Evolutionary conservation across 2,888 invertebrate genomes (phyloP).

Genomic region (Melinopterus prodromus): DNA sequence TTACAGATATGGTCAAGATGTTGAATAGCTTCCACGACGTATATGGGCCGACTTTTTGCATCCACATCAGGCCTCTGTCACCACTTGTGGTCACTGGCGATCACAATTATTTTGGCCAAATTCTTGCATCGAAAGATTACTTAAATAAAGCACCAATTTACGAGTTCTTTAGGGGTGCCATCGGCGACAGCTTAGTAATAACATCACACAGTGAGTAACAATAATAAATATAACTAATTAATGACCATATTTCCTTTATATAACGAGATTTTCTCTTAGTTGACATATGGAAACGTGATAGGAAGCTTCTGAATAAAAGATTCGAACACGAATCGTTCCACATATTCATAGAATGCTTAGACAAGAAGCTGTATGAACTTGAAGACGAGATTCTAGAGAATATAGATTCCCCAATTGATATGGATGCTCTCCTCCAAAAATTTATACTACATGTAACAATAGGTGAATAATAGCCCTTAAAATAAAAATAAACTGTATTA

Average conservation of each 20-base stretch:
- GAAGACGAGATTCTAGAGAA: neutral
- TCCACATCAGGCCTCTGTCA: neutral
- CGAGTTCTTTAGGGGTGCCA: neutral
- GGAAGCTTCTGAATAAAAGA: neutral
- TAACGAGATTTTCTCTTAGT: too few relatives aligned
- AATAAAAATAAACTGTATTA: neutral
- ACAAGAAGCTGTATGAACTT: neutral
- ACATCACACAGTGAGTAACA: too few relatives aligned
- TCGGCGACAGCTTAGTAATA: neutral
- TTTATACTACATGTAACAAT: neutral
- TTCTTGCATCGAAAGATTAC: neutral
- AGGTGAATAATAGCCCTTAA: neutral
- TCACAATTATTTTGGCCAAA: neutral
- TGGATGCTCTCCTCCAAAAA: neutral
- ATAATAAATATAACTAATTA: too few relatives aligned
- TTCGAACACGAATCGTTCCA: neutral
- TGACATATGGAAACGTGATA: neutral
- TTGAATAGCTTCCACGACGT: neutral
- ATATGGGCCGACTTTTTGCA: neutral
- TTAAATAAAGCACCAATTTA: neutral
- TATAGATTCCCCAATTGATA: neutral
- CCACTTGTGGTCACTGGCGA: neutral
- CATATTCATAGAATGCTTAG: neutral
- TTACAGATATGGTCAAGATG: neutral
- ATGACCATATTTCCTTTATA: too few relatives aligned